phyloP scores from a whole-genome alignment of 2,888 invertebrate species.

The Mallateleia sp. region DNA sequence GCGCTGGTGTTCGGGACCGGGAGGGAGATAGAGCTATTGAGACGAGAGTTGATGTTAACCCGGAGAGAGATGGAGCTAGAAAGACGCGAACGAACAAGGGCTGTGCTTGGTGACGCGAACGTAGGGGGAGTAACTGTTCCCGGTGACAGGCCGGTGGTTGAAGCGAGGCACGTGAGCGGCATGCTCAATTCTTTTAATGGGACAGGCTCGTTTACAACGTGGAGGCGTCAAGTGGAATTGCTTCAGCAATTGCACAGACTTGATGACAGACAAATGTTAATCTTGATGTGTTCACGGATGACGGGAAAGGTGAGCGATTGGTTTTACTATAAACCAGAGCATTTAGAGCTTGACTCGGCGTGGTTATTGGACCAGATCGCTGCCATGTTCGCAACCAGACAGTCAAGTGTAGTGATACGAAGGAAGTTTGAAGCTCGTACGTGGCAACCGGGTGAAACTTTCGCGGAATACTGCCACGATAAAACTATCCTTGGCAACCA shows the following conservation, averaged over 20 bases:
- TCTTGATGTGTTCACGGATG: neutral
- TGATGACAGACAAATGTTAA: neutral
- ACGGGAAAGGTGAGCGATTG: neutral
- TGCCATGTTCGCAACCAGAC: neutral
- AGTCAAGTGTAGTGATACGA: neutral
- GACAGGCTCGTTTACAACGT: neutral
- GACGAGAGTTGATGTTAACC: too few species aligned
- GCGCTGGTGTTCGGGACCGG: too few species aligned
- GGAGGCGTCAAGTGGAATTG: neutral
- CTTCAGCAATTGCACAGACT: neutral
- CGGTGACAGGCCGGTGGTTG: too few species aligned
- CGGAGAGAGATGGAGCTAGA: too few species aligned
- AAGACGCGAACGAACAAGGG: too few species aligned
- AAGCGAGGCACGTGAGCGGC: too few species aligned
- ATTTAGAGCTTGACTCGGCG: neutral
- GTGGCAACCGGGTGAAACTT: neutral
- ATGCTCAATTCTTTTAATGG: too few species aligned
- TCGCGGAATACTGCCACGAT: neutral
- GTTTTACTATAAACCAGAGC: slow-evolving; percentile 1
- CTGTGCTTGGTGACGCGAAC: too few species aligned
- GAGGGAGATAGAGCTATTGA: too few species aligned
- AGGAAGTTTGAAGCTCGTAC: neutral
- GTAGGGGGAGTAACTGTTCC: too few species aligned
- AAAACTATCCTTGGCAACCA: neutral
- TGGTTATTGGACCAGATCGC: neutral